Evolutionary conservation across 2,888 invertebrate species (phyloP), one percentile per base, ranked within the genome.

Genomic region (Drosophila fulvimacula): DNA sequence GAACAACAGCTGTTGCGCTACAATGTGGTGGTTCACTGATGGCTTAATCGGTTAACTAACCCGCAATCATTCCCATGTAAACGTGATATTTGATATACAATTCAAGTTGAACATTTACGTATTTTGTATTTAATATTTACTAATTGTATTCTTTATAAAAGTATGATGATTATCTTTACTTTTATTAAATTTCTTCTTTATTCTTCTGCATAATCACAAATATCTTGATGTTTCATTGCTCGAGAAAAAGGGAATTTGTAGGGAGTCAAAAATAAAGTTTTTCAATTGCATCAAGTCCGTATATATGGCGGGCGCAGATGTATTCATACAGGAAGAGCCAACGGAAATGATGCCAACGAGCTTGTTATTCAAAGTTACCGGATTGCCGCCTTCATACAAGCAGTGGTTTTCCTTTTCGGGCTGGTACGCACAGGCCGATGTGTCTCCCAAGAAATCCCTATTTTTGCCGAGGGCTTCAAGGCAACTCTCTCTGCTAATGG

Each of bases 271-370:
- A n/a, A 81, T 72, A 10, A 17, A 81, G 0, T 3, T 0, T 9
- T n/a, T 46, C 0, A 76, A 15, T n/a, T 24, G 10, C 5, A 15
- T 19, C 5, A 81, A 27, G 34, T 52, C 41, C 7, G 82, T 81
- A 21, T 58, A 81, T 30, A 81, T 13, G 0, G 69, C 69, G 0
- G 79, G 79, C 1, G 11, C 27, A 0, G 58, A 6, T 5, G 65
- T 63, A 6, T 77, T 66, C 10, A 15, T 21, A 36, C 79, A 80
- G 0, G 13, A 21, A 10, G 63, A 53, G 17, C 81, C 79, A 17
- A 38, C 10, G 3, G 79, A 75, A 1, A 61, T 74, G 7, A 81
- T 30, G 1, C 79, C 79, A 15, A 69, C 51, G 10, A 81, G 61
- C 10, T 49, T 1, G 5, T 17, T 3, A 4, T 17, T 3, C 3